Base-by-base conservation (phyloP, 2,113 vertebrate species). In the Orycteropus afer region DNA sequence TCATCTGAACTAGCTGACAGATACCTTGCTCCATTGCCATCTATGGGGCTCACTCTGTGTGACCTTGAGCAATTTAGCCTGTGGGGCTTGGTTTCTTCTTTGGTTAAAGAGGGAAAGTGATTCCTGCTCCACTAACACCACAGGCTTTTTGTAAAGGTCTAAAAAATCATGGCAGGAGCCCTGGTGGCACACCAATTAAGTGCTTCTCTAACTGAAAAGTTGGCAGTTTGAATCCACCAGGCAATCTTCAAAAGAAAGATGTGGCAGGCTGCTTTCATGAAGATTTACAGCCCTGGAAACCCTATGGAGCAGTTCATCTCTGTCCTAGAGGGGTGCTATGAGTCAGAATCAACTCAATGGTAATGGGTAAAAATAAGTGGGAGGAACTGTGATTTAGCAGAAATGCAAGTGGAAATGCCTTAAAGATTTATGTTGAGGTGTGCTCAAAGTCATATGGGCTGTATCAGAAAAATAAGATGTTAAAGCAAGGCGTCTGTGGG, bases 51-150 rank as follows among this genome's bases (percentile, higher is more conserved):
- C 29, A 59, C 34, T 32, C 92, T 89, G 74, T 84, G 80, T 91
- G 86, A 94, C 89, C 91, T 96, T 96, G 90, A 93, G 42, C 14
- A 32, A 79, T 42, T 91, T 79, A 74, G 67, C 69, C 76, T 83
- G 78, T 96, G 83, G 90, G 78, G 47, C 55, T 87, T 55, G 51
- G 6, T 79, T 79, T 55, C 65, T 86, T 92, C 25, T 81, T 95
- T 90, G 85, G 6, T 90, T 49, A 53, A 82, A 76, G 47, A 59
- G 45, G 40, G 32, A 55, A 12, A 42, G 11, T 20, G 29, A 53
- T 27, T 93, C 57, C 51, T 93, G 25, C 23, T 40, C 29, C 37
- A 32, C 23, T 51, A 88, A 1, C 45, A 69, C 20, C 55, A 49
- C 4, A 14, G 79, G 14, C 59, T 87, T 94, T 87, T 81, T 5